Conservation (phyloP, 2,797 vertebrate genomes). For the Myotis daubentonii region DNA sequence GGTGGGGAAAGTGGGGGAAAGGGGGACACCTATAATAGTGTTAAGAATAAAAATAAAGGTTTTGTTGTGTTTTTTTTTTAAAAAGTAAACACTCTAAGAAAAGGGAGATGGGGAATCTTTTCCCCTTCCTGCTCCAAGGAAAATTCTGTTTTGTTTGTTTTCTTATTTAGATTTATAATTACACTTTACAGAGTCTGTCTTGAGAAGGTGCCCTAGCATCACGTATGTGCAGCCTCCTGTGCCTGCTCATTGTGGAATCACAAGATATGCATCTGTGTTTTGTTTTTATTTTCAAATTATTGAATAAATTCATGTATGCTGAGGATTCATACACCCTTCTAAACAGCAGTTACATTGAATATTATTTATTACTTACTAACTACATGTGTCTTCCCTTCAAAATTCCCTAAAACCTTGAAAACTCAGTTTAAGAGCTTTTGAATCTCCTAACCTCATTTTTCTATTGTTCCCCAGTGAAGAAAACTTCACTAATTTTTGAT, state of each 20-base stretch:
- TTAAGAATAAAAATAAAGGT: background rate
- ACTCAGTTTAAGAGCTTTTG: background rate
- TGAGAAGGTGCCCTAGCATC: background rate
- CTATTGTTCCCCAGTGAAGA: background rate
- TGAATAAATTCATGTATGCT: background rate
- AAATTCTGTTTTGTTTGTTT: background rate
- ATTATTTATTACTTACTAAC: background rate
- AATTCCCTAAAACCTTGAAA: background rate
- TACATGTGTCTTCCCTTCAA: background rate
- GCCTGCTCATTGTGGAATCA: background rate
- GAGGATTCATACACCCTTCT: background rate
- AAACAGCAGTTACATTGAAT: background rate
- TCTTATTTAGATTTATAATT: background rate
- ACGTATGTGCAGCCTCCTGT: background rate
- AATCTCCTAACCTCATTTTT: background rate
- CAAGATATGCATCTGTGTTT: background rate
- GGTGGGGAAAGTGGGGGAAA: background rate
- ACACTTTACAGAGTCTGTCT: background rate
- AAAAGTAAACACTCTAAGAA: background rate
- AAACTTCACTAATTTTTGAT: background rate
- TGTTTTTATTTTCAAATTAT: background rate
- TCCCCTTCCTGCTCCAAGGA: background rate
- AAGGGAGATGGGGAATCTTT: background rate
- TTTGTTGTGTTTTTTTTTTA: too few species aligned
- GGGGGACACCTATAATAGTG: background rate